Evolutionary conservation across 2,797 vertebrate genomes (phyloP), one percentile per base, ranked within the genome.

Genomic region (Cyclura pinguis): DNA sequence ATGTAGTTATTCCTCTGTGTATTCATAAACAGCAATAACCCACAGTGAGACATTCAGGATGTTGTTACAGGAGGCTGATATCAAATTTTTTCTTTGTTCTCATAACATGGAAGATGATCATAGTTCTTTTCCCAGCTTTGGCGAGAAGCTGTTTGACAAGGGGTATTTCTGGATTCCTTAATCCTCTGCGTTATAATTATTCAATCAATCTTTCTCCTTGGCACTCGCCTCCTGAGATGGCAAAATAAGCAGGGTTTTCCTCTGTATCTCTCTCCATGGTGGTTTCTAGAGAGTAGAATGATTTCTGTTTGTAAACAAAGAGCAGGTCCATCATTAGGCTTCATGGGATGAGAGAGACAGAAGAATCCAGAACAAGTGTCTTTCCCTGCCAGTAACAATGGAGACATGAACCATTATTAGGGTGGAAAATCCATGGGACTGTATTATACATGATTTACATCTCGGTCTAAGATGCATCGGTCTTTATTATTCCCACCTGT

Each of bases 81-180:
- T 78, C 0, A 0, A 47, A n/a, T 42, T 74, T 3, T 55, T 87
- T 87, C 88, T 38, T 69, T 50, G 72, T 76, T 77, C 32, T 83
- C 14, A 0, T 89, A 55, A 52, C 18, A 0, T 0, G n/a, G 87
- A 47, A 62, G 69, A 74, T 80, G 47, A 38, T 20, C 0, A 1
- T 38, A 0, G 6, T 18, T n/a, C 69, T 16, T 74, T 0, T 12
- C 18, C 16, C 0, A 2, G 35, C 29, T 78, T 1, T 0, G 0
- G 18, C 6, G 80, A 38, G 0, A 1, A 89, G 76, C 0, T 0
- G 2, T 81, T 1, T 0, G 0, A 14, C 6, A 82, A n/a, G 0
- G 1, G 88, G 72, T 0, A 2, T 86, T 82, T 81, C 4, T 24
- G 6, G 78, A 57, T 0, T 0, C 13, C n/a, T 47, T 47, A 32